Evolutionary conservation across 1,140 invertebrate species (phyloP).

Genomic region (Lepeophtheirus salmonis): DNA sequence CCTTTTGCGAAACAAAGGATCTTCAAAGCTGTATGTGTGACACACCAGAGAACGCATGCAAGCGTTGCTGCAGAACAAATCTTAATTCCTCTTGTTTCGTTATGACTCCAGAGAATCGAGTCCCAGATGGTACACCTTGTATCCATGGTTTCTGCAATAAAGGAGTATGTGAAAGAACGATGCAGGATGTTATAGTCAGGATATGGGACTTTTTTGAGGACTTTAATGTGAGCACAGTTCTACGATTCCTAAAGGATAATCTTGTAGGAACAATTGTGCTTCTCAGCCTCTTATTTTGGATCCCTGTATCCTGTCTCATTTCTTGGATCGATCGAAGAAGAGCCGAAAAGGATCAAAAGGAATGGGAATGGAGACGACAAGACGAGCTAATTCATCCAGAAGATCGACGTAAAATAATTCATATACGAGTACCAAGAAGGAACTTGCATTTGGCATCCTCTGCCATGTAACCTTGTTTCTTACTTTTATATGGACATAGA

Average conservation of each 20-base stretch:
- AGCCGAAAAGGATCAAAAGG: slow-evolving; percentile 6
- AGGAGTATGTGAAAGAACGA: slow-evolving; percentile 5
- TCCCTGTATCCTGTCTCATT: slow-evolving; percentile 39
- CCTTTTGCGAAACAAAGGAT: slow-evolving; percentile 78
- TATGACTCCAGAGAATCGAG: slow-evolving; percentile 55
- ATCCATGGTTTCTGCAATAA: slow-evolving; percentile 30
- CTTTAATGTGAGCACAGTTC: slow-evolving; percentile 5
- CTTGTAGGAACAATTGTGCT: slow-evolving; percentile 75
- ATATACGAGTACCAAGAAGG: slow-evolving; percentile 6
- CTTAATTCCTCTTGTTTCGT: slow-evolving; percentile 78
- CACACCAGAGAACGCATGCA: slow-evolving; percentile 55
- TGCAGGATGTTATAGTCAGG: not conserved
- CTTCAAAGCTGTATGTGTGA: slow-evolving; percentile 87
- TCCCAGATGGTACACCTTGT: slow-evolving; percentile 82
- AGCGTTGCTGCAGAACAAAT: slow-evolving; percentile 68
- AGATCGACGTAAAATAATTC: slow-evolving; percentile 2
- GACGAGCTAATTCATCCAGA: slow-evolving; percentile 16
- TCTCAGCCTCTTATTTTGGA: slow-evolving; percentile 75
- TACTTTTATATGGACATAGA: too few species aligned
- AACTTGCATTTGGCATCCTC: slow-evolving; percentile 5
- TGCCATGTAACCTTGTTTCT: not conserved
- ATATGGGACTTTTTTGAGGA: slow-evolving; percentile 11
- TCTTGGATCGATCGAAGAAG: slow-evolving; percentile 25
- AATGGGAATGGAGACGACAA: slow-evolving; percentile 16
- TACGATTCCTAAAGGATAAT: slow-evolving; percentile 50